Base-by-base conservation (phyloP, 23 tunicate genomes). In the Ascidia mentula region DNA sequence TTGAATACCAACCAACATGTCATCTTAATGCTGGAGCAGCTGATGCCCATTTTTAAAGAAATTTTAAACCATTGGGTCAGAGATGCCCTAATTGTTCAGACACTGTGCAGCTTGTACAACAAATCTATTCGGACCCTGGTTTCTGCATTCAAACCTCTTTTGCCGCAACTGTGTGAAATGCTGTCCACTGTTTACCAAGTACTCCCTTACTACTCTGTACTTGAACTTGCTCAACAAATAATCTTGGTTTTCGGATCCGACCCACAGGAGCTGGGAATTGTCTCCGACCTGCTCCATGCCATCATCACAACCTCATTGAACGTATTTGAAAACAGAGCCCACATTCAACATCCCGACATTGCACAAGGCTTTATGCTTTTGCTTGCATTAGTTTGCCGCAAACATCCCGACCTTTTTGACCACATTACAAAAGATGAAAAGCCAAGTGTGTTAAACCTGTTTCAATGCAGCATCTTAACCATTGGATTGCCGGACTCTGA, bases 141-240 rank as follows among this genome's bases (percentile, higher is more conserved):
- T 7, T 77, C 33, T 0, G 91, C 80, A 12, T 88, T 86, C 45
- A 40, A 73, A 2, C 90, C 89, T 2, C 32, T 91, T 34, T 36
- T 91, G 26, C 40, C 75, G 24, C 82, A 79, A 2, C 36, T 96
- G 28, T 87, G 92, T 75, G 88, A 87, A 70, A 84, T 91, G 69
- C 85, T 96, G 13, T 42, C 82, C 38, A 79, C 80, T 38, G 78
- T 96, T 18, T 87, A 75, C 71, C 81, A 87, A 72, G 75, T 84
- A 0, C 74, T 76, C 53, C 92, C 99, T 9, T 78, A 92, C 33
- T 22, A 89, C 40, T 87, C 76, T 38, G 86, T 90, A 0, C 70
- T 96, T 38, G 89, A 87, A 34, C 53, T 96, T 12, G 72, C 96
- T 17, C 97, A 91, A 77, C 97, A 89, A 69, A 65, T 96, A 5